Evolutionary conservation across 2,113 vertebrate species (phyloP).

Genomic region (Pionites leucogaster): DNA sequence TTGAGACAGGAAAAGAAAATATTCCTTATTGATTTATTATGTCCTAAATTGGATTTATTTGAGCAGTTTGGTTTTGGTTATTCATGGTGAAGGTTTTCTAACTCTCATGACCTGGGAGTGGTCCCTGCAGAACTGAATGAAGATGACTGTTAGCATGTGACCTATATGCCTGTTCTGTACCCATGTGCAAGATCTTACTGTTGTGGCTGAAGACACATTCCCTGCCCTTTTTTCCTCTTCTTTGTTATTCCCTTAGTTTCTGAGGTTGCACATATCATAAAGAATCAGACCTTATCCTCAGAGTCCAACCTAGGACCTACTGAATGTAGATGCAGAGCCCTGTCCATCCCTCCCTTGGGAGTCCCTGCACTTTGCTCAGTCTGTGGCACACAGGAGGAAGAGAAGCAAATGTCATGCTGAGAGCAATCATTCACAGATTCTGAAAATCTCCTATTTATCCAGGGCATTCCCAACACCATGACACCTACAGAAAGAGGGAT

Average conservation of each 20-base stretch:
- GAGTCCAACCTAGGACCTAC: neutral
- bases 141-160: neutral
- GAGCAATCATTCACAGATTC: neutral
- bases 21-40: constrained; percentile 4
- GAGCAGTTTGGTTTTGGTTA: constrained; percentile 1
- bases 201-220: neutral
- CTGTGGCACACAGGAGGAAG: neutral
- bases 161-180: neutral
- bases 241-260: neutral
- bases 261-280: neutral
- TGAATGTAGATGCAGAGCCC: neutral
- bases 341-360: neutral
- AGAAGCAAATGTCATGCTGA: neutral
- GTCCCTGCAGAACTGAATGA: neutral
- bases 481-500: neutral
- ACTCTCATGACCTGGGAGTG: neutral
- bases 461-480: neutral
- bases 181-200: neutral
- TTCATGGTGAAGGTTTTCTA: constrained; percentile 3
- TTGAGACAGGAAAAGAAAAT: constrained; percentile 45
- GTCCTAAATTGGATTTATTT: constrained; percentile 48
- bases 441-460: neutral
- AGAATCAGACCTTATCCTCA: neutral
- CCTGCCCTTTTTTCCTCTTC: neutral
- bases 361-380: neutral